These are phyloP conservation scores for Chelon labrosus DNA, from an alignment of 2,797 vertebrate species.

Conservation along the genomic window DNA sequence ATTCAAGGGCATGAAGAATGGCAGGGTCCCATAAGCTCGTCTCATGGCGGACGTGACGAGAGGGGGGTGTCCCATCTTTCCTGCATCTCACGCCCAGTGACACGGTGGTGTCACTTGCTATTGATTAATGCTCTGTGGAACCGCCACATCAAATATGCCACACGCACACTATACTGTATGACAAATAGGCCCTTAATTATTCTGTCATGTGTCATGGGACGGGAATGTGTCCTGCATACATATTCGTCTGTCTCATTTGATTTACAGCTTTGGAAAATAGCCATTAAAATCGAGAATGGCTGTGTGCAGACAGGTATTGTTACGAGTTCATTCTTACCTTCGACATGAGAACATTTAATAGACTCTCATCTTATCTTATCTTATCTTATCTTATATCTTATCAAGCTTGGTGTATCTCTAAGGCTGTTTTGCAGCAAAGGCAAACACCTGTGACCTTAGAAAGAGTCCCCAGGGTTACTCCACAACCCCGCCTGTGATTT, in stretches of 20 bases:
- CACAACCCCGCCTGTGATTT: slow-evolving; percentile 15
- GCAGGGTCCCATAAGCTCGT: slow-evolving; percentile 56
- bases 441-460: slow-evolving; percentile 7
- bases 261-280: slow-evolving; percentile 18
- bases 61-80: slow-evolving; percentile 37
- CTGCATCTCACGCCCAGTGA: slow-evolving; percentile 48
- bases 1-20: slow-evolving; percentile 78
- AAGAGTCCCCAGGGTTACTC: slow-evolving; percentile 13
- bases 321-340: background rate
- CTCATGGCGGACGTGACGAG: slow-evolving; percentile 44
- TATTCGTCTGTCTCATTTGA: slow-evolving; percentile 15
- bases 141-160: slow-evolving; percentile 44
- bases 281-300: background rate
- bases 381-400: background rate
- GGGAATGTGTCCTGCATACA: slow-evolving; percentile 1
- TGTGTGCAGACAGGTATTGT: background rate
- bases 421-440: slow-evolving; percentile 11
- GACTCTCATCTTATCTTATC: background rate
- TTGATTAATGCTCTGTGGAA: slow-evolving; percentile 64
- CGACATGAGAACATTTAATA: background rate
- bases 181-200: slow-evolving; percentile 44
- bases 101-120: slow-evolving; percentile 52
- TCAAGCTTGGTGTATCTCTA: background rate
- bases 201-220: background rate
- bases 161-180: slow-evolving; percentile 29